Evolutionary conservation across 2,888 invertebrate species (phyloP).

Genomic region (Acanthococcus lagerstroemiae): DNA sequence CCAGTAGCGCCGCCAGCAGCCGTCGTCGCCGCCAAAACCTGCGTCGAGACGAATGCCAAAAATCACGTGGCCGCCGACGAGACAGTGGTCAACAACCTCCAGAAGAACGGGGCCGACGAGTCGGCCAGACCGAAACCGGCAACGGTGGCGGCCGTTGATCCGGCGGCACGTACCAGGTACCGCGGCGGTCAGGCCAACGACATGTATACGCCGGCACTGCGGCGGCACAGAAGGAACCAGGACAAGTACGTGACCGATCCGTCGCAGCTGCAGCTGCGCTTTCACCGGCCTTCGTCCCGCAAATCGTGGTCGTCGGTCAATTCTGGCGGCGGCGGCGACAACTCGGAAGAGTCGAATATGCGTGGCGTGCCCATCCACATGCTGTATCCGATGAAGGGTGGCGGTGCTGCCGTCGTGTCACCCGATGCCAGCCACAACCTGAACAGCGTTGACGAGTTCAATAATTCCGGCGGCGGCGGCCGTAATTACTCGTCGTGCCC

Average conservation of each 20-base stretch:
- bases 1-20: constrained; percentile 20
- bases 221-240: constrained; percentile 60
- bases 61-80: neutral
- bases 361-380: constrained; percentile 28
- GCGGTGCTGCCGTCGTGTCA: neutral
- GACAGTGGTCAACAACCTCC: neutral
- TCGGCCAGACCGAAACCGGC: neutral
- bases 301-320: constrained; percentile 26
- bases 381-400: constrained; percentile 12
- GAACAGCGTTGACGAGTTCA: neutral
- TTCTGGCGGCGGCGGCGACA: neutral
- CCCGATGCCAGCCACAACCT: too few relatives aligned
- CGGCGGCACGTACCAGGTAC: neutral
- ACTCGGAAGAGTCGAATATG: constrained; percentile 14
- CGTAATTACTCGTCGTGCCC: neutral
- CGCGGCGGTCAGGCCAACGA: constrained; percentile 11
- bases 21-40: constrained; percentile 3
- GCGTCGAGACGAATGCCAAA: neutral
- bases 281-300: constrained; percentile 35
- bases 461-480: neutral
- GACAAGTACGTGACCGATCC: constrained; percentile 82
- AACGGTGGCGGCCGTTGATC: neutral
- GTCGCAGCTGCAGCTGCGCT: constrained; percentile 52
- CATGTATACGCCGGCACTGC: constrained; percentile 53
- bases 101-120: neutral